Evolutionary conservation across 2,888 invertebrate genomes (phyloP).

Genomic region (Pristionchus maxplancki): DNA sequence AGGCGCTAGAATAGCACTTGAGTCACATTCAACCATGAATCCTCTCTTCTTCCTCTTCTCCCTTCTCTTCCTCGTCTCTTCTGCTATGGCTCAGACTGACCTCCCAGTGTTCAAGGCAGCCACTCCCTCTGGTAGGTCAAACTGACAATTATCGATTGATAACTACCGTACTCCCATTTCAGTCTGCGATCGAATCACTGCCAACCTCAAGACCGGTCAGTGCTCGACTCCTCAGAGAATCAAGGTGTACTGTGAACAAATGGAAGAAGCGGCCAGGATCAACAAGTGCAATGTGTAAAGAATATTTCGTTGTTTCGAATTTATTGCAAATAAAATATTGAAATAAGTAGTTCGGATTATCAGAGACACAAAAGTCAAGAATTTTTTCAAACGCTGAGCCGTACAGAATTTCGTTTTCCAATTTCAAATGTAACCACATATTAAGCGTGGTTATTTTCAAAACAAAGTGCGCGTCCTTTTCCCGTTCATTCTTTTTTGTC

Average conservation of each 20-base stretch:
- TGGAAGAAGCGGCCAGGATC: not conserved
- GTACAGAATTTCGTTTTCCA: no score
- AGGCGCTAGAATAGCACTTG: not conserved
- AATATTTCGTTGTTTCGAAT: not conserved
- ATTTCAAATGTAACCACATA: no score
- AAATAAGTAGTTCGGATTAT: no score
- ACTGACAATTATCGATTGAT: not conserved
- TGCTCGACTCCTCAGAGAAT: conserved; percentile 15
- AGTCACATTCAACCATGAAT: not conserved
- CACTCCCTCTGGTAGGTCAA: not conserved
- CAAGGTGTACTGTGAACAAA: conserved; percentile 2
- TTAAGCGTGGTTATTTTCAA: no score
- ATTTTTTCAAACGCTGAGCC: no score
- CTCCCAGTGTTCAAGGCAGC: not conserved
- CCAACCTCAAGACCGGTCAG: not conserved
- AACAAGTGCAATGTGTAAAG: not conserved
- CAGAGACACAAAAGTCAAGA: no score
- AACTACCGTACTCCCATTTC: not conserved
- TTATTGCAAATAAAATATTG: no score
- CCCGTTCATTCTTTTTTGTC: no score
- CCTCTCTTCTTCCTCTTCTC: not conserved
- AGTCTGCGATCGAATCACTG: not conserved
- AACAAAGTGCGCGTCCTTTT: no score
- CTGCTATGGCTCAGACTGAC: not conserved
- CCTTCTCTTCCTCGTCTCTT: not conserved